Percentiles rank a stretch among this genome's conserved stretches.
Conservation (phyloP, 2,888 invertebrate species). For the Hypselothyrea guttata region DNA sequence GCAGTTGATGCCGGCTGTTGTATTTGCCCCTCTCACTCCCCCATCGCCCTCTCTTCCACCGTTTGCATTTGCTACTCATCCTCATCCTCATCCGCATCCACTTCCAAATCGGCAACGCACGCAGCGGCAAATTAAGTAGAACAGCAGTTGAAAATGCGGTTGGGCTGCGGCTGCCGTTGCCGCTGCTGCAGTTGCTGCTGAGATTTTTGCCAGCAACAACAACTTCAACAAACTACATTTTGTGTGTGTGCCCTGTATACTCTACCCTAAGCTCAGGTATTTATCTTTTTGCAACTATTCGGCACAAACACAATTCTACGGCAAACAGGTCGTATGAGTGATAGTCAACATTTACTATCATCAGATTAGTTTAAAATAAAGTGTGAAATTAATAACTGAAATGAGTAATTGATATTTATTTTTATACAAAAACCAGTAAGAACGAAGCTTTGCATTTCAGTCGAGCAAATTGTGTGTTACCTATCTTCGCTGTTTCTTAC, state of each 20-base stretch:
- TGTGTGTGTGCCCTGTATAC: constrained; percentile 18
- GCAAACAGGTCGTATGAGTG: constrained; percentile 9
- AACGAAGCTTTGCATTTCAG: too few relatives aligned
- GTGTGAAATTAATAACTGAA: too few relatives aligned
- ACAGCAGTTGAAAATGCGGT: constrained; percentile 65
- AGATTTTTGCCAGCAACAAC: constrained; percentile 43
- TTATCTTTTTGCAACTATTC: neutral
- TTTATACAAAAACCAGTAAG: too few relatives aligned
- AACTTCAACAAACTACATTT: constrained; percentile 15
- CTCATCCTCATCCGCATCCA: constrained; percentile 18
- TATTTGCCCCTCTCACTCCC: constrained; percentile 1
- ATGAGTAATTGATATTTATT: too few relatives aligned
- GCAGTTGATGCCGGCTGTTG: constrained; percentile 19
- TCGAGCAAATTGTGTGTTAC: too few relatives aligned
- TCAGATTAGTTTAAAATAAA: too few relatives aligned
- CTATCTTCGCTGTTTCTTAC: too few relatives aligned
- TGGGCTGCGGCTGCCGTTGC: constrained; percentile 40
- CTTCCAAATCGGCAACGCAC: constrained; percentile 66
- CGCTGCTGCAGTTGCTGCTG: constrained; percentile 28
- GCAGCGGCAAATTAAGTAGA: constrained; percentile 76
- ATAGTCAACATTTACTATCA: neutral
- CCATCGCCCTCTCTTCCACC: too few relatives aligned
- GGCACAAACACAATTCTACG: neutral
- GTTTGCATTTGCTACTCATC: constrained; percentile 8
- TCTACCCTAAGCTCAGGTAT: constrained; percentile 5